Conservation (phyloP, 2,113 vertebrate genomes). For the Rhinoderma darwinii region DNA sequence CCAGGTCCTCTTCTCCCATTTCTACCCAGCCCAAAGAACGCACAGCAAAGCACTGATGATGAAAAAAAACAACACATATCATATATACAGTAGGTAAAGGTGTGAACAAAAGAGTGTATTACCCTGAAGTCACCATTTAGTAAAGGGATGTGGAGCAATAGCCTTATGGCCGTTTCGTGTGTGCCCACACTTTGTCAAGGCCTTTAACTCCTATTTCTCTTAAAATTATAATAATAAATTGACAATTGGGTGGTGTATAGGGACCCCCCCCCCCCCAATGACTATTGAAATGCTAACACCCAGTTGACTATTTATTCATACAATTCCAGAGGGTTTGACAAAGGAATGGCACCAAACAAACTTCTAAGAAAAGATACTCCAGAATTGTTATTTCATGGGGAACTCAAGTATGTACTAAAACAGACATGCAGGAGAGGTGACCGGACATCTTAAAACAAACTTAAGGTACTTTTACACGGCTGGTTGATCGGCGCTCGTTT, state of each 20-base stretch:
- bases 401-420: background rate
- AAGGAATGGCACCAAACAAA: background rate
- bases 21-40: constrained; percentile 94
- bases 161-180: no score
- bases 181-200: no score
- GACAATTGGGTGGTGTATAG: no score
- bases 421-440: background rate
- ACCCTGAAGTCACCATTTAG: no score
- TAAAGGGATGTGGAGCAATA: no score
- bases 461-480: no score
- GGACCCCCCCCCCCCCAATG: background rate
- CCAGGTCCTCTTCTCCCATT: constrained; percentile 94
- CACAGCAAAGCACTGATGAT: constrained; percentile 83
- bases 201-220: no score
- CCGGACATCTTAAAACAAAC: no score
- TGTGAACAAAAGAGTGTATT: background rate
- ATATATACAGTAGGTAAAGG: background rate
- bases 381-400: background rate
- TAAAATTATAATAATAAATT: no score
- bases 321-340: background rate
- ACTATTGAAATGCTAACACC: background rate
- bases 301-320: background rate
- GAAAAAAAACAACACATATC: background rate
- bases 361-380: background rate
- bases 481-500: no score